Evolutionary conservation across 2,113 vertebrate genomes (phyloP).

Genomic region (Eurystomus gularis): DNA sequence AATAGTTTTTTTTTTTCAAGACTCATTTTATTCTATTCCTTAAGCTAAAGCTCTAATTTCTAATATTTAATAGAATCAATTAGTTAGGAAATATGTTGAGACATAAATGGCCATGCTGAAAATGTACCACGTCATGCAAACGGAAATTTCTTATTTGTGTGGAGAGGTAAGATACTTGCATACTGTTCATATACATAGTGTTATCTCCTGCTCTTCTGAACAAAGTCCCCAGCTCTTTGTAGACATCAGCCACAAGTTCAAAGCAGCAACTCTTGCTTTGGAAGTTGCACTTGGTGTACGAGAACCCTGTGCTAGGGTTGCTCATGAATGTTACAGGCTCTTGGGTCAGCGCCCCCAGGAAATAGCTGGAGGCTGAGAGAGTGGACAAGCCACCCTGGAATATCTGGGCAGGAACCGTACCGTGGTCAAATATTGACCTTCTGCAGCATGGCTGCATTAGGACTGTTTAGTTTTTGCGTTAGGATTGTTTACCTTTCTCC

Average conservation of each 20-base stretch:
- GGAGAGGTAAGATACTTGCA: not conserved
- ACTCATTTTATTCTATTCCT: not conserved
- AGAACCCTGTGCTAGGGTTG: not conserved
- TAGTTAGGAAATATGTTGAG: not conserved
- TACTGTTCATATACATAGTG: not conserved
- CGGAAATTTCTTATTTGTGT: not conserved
- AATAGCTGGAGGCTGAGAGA: not conserved
- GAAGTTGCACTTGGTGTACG: not conserved
- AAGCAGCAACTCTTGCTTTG: not conserved
- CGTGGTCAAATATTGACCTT: not conserved
- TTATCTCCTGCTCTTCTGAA: not conserved
- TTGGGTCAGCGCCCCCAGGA: not conserved
- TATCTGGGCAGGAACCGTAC: not conserved
- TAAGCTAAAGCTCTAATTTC: not conserved
- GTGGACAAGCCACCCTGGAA: not conserved
- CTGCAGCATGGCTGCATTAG: not conserved
- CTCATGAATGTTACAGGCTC: not conserved
- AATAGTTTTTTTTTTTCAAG: not conserved
- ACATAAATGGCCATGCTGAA: not conserved
- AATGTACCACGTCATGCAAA: not conserved
- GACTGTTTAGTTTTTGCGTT: not conserved
- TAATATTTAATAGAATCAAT: not conserved
- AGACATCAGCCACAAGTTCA: not conserved
- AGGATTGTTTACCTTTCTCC: too few species aligned
- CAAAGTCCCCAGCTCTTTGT: not conserved